Percentiles rank a stretch among this genome's conserved stretches.
Evolutionary conservation across 2,888 invertebrate genomes (phyloP).

Genomic region (Lathronympha strigana): DNA sequence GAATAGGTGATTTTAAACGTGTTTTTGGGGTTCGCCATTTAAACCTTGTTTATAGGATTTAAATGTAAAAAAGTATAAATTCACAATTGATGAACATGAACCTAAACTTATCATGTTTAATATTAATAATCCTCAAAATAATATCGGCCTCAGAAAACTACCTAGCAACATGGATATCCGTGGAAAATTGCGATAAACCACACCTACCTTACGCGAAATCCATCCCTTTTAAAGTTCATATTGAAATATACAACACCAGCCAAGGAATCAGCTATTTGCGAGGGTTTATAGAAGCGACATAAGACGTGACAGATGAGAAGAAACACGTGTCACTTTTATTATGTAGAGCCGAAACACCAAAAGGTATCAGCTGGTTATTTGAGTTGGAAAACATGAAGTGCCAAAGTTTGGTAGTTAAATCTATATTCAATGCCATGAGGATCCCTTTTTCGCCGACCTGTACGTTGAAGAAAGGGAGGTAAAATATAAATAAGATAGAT

Average conservation of each 20-base stretch:
- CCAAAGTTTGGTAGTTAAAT: background rate
- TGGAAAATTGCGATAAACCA: background rate
- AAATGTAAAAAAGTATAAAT: no score
- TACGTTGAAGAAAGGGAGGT: background rate
- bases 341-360: background rate
- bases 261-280: background rate
- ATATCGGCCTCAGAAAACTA: background rate
- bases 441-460: background rate
- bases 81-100: background rate
- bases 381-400: background rate
- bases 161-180: background rate
- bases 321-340: background rate
- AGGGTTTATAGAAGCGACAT: background rate
- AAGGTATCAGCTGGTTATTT: background rate
- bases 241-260: conserved; percentile 9
- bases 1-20: no score
- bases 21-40: no score
- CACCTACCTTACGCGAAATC: background rate
- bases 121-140: no score
- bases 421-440: background rate
- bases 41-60: no score
- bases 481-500: conserved; percentile 3
- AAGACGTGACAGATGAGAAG: background rate
- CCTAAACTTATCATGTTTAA: no score
- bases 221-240: background rate